Conservation (phyloP, 53 echinoderm and acorn worm species). For the Henricia sp. region DNA sequence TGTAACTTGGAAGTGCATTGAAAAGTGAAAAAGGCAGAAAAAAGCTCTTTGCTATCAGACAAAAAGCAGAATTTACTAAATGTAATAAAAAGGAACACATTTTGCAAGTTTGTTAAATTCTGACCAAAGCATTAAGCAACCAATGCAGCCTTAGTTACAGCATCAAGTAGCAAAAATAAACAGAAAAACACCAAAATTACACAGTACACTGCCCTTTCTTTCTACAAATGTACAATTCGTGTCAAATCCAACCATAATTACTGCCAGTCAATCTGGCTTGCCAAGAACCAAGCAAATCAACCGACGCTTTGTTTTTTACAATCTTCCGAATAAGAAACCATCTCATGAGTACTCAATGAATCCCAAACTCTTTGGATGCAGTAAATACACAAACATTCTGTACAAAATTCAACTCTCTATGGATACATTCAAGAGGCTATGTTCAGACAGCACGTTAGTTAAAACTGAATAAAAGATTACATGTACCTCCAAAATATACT, state of each 20-base stretch:
- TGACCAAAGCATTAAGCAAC: slow-evolving; percentile 5
- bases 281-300: background rate
- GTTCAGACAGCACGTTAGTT: too few relatives aligned
- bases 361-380: too few relatives aligned
- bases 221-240: slow-evolving; percentile 45
- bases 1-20: background rate
- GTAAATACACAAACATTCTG: too few relatives aligned
- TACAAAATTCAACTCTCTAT: too few relatives aligned
- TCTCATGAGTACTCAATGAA: too few relatives aligned
- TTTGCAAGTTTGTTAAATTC: too few relatives aligned
- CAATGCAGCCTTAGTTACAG: slow-evolving; percentile 26
- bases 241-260: background rate
- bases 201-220: slow-evolving; percentile 30
- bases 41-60: background rate
- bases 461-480: too few relatives aligned
- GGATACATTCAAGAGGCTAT: too few relatives aligned
- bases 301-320: background rate
- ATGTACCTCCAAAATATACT: too few relatives aligned
- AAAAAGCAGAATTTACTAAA: slow-evolving; percentile 11
- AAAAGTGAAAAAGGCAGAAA: background rate
- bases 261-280: too few relatives aligned
- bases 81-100: too few relatives aligned
- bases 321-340: too few relatives aligned
- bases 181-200: slow-evolving; percentile 16
- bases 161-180: slow-evolving; percentile 56